phyloP scores from a whole-genome alignment of 2,797 vertebrate species.

The Rousettus madagascariensis region DNA sequence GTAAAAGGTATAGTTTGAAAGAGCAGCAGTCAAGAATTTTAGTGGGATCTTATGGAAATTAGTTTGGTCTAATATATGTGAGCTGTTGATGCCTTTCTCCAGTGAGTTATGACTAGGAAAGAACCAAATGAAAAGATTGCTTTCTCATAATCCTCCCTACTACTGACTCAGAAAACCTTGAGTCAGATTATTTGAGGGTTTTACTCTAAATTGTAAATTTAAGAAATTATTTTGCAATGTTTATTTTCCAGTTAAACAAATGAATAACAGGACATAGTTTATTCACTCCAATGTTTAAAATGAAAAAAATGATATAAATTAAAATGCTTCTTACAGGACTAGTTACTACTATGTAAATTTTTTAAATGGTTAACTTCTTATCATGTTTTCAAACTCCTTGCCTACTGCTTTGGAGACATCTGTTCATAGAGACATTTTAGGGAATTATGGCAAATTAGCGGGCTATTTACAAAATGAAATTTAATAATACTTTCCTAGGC shows the following conservation, averaged over 20 bases:
- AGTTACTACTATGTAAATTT: not conserved
- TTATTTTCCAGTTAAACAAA: not conserved
- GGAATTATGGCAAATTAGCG: not conserved
- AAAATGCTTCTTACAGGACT: not conserved
- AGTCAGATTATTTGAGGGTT: not conserved
- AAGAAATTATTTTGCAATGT: not conserved
- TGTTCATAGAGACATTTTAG: not conserved
- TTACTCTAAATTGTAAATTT: not conserved
- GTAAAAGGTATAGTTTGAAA: not conserved
- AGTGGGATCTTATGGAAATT: not conserved
- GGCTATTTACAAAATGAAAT: not conserved
- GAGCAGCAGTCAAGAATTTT: not conserved
- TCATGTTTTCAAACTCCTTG: not conserved
- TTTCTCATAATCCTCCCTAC: not conserved
- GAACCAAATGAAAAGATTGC: not conserved
- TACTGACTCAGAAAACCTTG: not conserved
- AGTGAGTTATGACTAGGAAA: not conserved
- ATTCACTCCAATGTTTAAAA: not conserved
- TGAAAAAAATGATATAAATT: not conserved
- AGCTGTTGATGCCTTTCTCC: not conserved
- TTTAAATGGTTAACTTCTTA: not conserved
- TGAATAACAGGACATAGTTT: not conserved
- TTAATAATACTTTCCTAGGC: not conserved
- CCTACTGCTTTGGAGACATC: not conserved
- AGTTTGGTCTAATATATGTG: not conserved